These are phyloP conservation scores for Micrasema longulum DNA, from an alignment of 1,140 invertebrate species.

Conservation along the genomic window DNA sequence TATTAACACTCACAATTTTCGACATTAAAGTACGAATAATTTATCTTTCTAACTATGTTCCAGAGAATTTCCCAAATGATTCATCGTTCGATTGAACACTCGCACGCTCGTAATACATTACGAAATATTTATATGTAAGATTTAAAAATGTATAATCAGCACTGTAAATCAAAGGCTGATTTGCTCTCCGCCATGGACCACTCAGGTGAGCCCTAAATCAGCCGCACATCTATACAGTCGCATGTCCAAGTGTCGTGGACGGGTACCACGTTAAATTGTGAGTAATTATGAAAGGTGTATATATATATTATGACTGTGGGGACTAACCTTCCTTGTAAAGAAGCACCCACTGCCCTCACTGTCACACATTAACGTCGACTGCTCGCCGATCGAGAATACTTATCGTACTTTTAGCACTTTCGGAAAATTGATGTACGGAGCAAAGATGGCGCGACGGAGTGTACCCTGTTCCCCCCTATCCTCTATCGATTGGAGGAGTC, in stretches of 20 bases:
- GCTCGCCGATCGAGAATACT: conserved; percentile 41
- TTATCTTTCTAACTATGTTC: too few species aligned
- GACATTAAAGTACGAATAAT: too few species aligned
- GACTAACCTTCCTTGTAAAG: conserved; percentile 72
- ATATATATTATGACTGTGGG: neutral
- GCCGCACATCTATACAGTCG: conserved; percentile 12
- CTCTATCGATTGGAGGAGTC: conserved; percentile 50
- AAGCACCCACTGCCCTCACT: conserved; percentile 76
- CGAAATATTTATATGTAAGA: neutral
- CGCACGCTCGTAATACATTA: neutral
- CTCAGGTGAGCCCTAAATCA: conserved; percentile 12
- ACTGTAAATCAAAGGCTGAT: neutral
- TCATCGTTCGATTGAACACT: conserved; percentile 13
- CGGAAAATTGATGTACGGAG: conserved; percentile 44
- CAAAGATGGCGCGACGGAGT: conserved; percentile 49
- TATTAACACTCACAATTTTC: too few species aligned
- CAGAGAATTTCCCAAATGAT: conserved; percentile 10
- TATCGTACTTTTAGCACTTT: conserved; percentile 41
- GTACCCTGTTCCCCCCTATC: conserved; percentile 38
- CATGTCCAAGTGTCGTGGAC: neutral
- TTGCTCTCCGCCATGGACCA: neutral
- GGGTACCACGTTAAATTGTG: neutral
- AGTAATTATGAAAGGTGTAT: too few species aligned
- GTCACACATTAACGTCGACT: conserved; percentile 73
- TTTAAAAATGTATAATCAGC: neutral